These are phyloP conservation scores for Dromaius novaehollandiae DNA, from an alignment of 2,113 vertebrate species.

Conservation along the genomic window DNA sequence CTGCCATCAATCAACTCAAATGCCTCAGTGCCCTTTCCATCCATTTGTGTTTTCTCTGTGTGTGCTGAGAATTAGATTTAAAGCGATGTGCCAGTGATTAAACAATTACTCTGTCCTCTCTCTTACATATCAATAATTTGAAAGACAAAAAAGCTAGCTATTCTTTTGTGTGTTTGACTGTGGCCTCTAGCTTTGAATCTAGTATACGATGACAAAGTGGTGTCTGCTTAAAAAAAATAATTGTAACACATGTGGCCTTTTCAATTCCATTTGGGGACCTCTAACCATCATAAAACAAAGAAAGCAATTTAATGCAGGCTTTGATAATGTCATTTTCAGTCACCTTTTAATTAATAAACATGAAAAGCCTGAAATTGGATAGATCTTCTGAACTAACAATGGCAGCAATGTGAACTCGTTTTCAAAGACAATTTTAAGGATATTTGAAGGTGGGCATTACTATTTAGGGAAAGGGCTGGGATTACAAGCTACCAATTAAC, in stretches of 20 bases:
- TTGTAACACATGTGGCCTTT: constrained; percentile 47
- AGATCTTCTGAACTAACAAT: constrained; percentile 39
- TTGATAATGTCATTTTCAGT: constrained; percentile 46
- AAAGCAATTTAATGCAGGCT: constrained; percentile 28
- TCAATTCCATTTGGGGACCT: constrained; percentile 34
- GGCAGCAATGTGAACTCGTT: constrained; percentile 30
- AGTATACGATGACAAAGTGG: constrained; percentile 35
- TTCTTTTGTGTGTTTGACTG: constrained; percentile 41
- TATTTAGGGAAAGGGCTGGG: background rate
- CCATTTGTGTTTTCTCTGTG: constrained; percentile 55
- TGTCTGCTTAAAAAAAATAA: constrained; percentile 30
- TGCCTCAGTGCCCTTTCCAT: constrained; percentile 68
- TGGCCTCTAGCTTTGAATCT: constrained; percentile 40
- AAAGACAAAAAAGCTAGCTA: constrained; percentile 40
- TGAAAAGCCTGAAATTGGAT: constrained; percentile 40
- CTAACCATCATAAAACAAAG: constrained; percentile 49
- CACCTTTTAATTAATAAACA: constrained; percentile 68
- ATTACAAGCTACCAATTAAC: constrained; percentile 4
- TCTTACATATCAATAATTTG: constrained; percentile 53
- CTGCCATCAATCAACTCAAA: constrained; percentile 69
- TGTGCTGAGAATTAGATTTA: constrained; percentile 59
- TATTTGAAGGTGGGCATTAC: constrained; percentile 42
- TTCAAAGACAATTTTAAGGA: constrained; percentile 21
- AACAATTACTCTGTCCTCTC: constrained; percentile 58
- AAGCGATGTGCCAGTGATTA: constrained; percentile 63